phyloP scores from a whole-genome alignment of 2,113 vertebrate species.

The Lutjanus erythropterus region DNA sequence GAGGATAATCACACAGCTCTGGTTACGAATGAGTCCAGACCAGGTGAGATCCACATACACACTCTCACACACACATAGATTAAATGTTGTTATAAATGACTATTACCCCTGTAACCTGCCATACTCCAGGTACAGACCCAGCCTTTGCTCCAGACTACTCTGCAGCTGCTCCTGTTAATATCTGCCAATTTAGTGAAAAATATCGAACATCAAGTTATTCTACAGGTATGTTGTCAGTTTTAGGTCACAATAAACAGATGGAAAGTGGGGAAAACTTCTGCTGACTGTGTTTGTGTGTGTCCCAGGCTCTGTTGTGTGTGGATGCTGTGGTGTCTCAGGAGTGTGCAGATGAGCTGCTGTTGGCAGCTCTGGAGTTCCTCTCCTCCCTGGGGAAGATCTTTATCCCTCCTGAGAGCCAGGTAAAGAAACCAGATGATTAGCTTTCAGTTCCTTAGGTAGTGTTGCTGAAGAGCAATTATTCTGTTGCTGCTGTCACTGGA shows the following conservation, averaged over 20 bases:
- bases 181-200: conserved; percentile 85
- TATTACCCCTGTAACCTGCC: not conserved
- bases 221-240: conserved; percentile 85
- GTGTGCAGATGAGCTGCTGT: conserved; percentile 85
- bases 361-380: conserved; percentile 88
- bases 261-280: not conserved
- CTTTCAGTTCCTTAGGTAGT: not conserved
- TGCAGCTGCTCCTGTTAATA: conserved; percentile 88
- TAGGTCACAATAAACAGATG: not conserved
- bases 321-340: conserved; percentile 82
- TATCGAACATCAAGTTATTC: conserved; percentile 85
- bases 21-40: conserved; percentile 83
- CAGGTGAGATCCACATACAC: conserved; percentile 84
- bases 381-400: conserved; percentile 89
- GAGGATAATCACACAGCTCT: conserved; percentile 85
- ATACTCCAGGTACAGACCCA: conserved; percentile 84
- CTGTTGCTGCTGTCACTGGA: not conserved
- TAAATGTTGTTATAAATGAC: not conserved
- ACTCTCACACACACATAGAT: not conserved
- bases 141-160: conserved; percentile 82
- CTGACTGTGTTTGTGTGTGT: conserved; percentile 68
- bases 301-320: conserved; percentile 87
- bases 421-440: conserved; percentile 52
- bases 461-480: not conserved
- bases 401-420: conserved; percentile 89